phyloP scores from a whole-genome alignment of 1,140 invertebrate species.

The Lanistes nyassanus region DNA sequence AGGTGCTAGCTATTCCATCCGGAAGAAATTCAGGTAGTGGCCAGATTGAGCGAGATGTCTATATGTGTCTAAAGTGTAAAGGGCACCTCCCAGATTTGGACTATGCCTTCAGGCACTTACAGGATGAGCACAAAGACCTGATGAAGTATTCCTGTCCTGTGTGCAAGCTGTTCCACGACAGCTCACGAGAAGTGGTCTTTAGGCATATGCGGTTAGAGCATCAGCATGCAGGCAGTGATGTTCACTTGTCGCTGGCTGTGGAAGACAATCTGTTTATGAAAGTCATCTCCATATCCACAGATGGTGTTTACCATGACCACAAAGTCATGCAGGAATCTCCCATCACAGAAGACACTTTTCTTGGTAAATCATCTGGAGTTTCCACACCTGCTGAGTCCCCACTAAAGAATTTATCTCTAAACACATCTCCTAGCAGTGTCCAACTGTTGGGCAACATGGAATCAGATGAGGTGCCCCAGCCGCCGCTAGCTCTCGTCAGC shows the following conservation, averaged over 20 bases:
- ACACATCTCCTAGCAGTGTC: background rate
- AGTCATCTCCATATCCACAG: constrained; percentile 40
- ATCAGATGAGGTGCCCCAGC: background rate
- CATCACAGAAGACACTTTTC: background rate
- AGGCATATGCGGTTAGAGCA: constrained; percentile 47
- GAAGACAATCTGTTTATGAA: constrained; percentile 51
- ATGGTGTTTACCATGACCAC: constrained; percentile 38
- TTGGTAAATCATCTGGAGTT: background rate
- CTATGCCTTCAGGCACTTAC: constrained; percentile 52
- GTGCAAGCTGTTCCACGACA: constrained; percentile 50
- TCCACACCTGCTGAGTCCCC: background rate
- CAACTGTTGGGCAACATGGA: background rate
- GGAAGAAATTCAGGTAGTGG: constrained; percentile 38
- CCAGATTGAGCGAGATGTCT: constrained; percentile 53
- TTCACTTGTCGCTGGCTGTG: constrained; percentile 51
- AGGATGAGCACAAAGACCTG: constrained; percentile 51
- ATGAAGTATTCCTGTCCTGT: constrained; percentile 55
- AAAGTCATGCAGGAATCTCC: constrained; percentile 27
- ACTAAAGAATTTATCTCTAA: background rate
- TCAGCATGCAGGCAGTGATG: constrained; percentile 35
- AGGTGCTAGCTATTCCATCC: constrained; percentile 46
- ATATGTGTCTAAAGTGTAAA: constrained; percentile 56
- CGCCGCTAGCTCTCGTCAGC: background rate
- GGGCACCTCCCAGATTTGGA: constrained; percentile 54
- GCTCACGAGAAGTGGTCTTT: constrained; percentile 44